These are phyloP conservation scores for Chiridota heheva DNA, from an alignment of 35 echinoderm and acorn worm species.

Conservation along the genomic window DNA sequence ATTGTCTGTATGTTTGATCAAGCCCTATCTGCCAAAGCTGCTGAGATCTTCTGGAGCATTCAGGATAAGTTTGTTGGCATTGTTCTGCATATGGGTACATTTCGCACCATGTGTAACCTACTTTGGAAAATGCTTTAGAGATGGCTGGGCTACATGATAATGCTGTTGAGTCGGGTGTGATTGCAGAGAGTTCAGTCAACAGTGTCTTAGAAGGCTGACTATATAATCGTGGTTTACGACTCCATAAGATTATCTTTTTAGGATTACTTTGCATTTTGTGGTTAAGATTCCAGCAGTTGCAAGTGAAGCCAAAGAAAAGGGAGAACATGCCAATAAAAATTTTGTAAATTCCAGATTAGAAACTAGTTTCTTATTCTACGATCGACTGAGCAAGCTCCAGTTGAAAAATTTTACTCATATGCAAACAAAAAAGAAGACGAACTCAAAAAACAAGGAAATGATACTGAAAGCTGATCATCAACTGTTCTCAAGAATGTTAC, in stretches of 20 bases:
- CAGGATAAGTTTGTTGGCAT: not conserved
- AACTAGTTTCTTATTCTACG: not conserved
- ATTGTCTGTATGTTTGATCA: slow-evolving; percentile 39
- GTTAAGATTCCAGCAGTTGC: slow-evolving; percentile 18
- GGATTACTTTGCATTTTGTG: slow-evolving; percentile 26
- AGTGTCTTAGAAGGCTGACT: slow-evolving; percentile 13
- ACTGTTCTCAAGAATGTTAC: slow-evolving; percentile 28
- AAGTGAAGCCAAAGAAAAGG: not conserved
- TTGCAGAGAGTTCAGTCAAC: slow-evolving; percentile 43
- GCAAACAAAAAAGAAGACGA: not conserved
- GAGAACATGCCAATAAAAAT: not conserved
- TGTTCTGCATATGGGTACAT: slow-evolving; percentile 19
- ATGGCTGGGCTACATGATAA: slow-evolving; percentile 30
- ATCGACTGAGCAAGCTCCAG: not conserved
- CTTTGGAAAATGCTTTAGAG: slow-evolving; percentile 39
- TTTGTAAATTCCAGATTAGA: not conserved
- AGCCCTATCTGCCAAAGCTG: slow-evolving; percentile 42
- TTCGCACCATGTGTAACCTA: slow-evolving; percentile 50
- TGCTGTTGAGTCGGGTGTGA: slow-evolving; percentile 35
- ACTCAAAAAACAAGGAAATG: not conserved
- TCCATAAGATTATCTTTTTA: slow-evolving; percentile 55
- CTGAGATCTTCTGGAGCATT: slow-evolving; percentile 26
- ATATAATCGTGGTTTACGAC: slow-evolving; percentile 46
- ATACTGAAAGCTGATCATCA: slow-evolving; percentile 27
- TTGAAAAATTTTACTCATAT: slow-evolving; percentile 1